phyloP scores from a whole-genome alignment of 2,797 vertebrate genomes.

The Poliocrania exsul region DNA sequence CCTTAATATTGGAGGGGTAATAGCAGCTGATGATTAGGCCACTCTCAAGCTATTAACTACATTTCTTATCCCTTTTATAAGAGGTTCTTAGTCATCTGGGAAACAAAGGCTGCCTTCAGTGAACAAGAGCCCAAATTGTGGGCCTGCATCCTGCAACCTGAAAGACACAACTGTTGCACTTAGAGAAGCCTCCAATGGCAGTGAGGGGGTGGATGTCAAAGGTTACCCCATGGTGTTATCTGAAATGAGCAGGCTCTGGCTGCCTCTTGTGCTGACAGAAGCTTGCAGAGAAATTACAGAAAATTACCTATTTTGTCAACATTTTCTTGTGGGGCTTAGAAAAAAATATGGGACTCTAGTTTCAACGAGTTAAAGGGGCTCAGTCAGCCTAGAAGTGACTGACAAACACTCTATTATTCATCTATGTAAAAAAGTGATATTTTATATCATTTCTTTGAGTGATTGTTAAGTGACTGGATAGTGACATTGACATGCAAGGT shows the following conservation, averaged over 20 bases:
- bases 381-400: conserved; percentile 85
- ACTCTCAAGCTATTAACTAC: conserved; percentile 91
- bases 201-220: conserved; percentile 86
- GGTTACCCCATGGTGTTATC: conserved; percentile 83
- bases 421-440: conserved; percentile 87
- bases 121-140: conserved; percentile 79
- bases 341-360: conserved; percentile 80
- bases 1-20: conserved; percentile 92
- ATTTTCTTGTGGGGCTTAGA: conserved; percentile 92
- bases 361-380: conserved; percentile 83
- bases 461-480: conserved; percentile 89
- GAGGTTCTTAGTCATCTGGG: conserved; percentile 80
- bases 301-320: conserved; percentile 98
- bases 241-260: conserved; percentile 87
- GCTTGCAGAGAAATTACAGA: conserved; percentile 87
- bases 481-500: conserved; percentile 62
- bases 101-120: conserved; percentile 91
- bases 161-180: conserved; percentile 93
- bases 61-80: conserved; percentile 90
- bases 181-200: conserved; percentile 75
- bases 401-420: conserved; percentile 90
- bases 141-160: conserved; percentile 84
- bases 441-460: conserved; percentile 95
- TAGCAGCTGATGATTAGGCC: conserved; percentile 92
- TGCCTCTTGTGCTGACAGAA: conserved; percentile 87